Percentiles rank a stretch among this genome's conserved stretches.
phyloP scores from a whole-genome alignment of 2,888 invertebrate species.

The Drosophila nr. fundita region DNA sequence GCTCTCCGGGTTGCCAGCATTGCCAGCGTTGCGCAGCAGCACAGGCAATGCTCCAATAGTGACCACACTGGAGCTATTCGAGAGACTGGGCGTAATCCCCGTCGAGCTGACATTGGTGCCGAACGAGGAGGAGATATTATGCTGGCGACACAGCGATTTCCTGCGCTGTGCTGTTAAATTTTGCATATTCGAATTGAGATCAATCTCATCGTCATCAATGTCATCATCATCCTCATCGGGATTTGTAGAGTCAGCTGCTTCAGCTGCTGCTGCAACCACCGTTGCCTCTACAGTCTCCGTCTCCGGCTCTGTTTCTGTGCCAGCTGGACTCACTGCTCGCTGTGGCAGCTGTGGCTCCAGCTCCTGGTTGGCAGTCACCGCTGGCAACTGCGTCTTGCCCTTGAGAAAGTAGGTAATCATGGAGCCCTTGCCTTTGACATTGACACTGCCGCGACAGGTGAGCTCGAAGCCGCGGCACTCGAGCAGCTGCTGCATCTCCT shows the following conservation, averaged over 20 bases:
- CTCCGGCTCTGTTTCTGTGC: background rate
- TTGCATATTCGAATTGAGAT: conserved; percentile 83
- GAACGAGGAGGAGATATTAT: conserved; percentile 84
- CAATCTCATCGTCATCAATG: conserved; percentile 82
- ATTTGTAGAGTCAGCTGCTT: background rate
- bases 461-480: conserved; percentile 91
- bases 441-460: conserved; percentile 93
- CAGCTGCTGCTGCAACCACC: conserved; percentile 1
- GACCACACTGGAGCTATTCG: conserved; percentile 82
- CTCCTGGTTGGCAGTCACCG: conserved; percentile 1
- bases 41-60: conserved; percentile 76
- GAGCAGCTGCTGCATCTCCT: conserved; percentile 94
- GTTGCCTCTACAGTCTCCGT: background rate
- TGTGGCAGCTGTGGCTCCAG: conserved; percentile 11
- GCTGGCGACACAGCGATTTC: conserved; percentile 84
- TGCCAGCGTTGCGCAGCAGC: conserved; percentile 57
- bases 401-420: conserved; percentile 94
- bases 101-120: conserved; percentile 83
- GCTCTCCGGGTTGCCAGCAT: conserved; percentile 50
- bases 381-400: conserved; percentile 65
- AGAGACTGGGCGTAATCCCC: conserved; percentile 82
- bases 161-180: conserved; percentile 83
- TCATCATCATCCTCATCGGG: conserved; percentile 61
- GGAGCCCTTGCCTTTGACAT: conserved; percentile 97
- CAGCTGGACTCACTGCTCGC: conserved; percentile 5